Percentiles rank a stretch among this genome's conserved stretches.
phyloP scores from a whole-genome alignment of 2,888 invertebrate genomes.

The Melolontha melolontha region DNA sequence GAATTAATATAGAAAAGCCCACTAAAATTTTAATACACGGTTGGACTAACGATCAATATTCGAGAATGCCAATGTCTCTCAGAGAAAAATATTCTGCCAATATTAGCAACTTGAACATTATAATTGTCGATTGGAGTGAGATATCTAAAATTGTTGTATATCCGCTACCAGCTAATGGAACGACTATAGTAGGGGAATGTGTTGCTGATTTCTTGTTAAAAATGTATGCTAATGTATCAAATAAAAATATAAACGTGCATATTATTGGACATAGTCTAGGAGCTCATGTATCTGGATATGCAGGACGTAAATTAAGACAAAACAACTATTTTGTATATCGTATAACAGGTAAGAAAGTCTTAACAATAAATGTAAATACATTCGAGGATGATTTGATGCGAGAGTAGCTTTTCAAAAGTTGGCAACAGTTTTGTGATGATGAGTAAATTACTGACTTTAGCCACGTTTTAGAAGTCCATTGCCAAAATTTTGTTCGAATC shows the following conservation, averaged over 20 bases:
- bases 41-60: constrained; percentile 66
- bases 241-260: constrained; percentile 66
- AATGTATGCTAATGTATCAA: constrained; percentile 58
- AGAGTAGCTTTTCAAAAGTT: no score
- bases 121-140: constrained; percentile 67
- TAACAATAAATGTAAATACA: not conserved
- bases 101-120: constrained; percentile 67
- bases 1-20: constrained; percentile 43
- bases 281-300: constrained; percentile 68
- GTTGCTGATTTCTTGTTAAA: constrained; percentile 63
- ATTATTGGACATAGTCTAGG: constrained; percentile 73
- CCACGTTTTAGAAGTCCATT: no score
- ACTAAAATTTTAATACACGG: constrained; percentile 69
- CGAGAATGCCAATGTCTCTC: constrained; percentile 64
- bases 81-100: constrained; percentile 64
- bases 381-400: not conserved
- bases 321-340: constrained; percentile 65
- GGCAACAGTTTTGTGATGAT: no score
- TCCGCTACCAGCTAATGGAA: constrained; percentile 58
- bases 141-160: constrained; percentile 56
- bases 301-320: constrained; percentile 62
- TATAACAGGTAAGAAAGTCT: constrained; percentile 69
- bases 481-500: no score
- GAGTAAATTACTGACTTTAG: no score
- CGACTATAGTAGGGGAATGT: constrained; percentile 68